Evolutionary conservation across 1,140 invertebrate species (phyloP), one percentile per base, ranked within the genome.

Genomic region (Drosophila burlai): DNA sequence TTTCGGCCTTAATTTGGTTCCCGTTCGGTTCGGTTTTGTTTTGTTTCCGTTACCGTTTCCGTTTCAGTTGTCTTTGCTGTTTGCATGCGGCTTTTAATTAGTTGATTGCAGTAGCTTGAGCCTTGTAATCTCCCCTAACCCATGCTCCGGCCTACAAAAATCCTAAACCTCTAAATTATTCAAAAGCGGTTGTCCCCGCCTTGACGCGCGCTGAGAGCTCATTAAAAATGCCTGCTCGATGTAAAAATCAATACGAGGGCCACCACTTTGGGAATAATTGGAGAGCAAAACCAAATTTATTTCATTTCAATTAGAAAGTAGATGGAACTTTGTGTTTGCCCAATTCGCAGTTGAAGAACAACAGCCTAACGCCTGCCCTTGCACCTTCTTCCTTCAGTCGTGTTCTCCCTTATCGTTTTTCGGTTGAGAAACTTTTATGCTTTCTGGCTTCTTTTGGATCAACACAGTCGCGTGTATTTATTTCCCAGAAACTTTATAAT

Each of bases 51-150:
- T 77, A 62, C 26, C 34, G 34, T 11, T 77, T 69, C 26, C 7
- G 21, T 57, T 82, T 71, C 47, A 13, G 31, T 55, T 72, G 54
- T 45, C 46, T 57, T 69, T 66, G 61, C 43, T 85, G 49, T 81
- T 80, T 76, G 82, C 82, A 90, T 90, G 82, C 61, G 57, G 59
- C 69, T 64, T 76, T 90, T 86, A 84, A 84, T 89, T 89, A 90
- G 84, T 66, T 87, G 71, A 91, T 86, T 90, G 82, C 79, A 91
- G 73, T 74, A 66, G 42, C 76, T 74, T 26, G 31, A 43, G 45
- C 31, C 29, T 43, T 58, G 36, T 50, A 11, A 13, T 18, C 31
- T 24, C 29, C 18, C 24, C 36, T 11, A 69, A 42, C 40, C 42
- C 76, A 3, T 31, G 21, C 16, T 40, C 26, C 4, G n/a, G 13